These are phyloP conservation scores for Bedellia somnulentella DNA, from an alignment of 2,888 invertebrate genomes.

Conservation along the genomic window DNA sequence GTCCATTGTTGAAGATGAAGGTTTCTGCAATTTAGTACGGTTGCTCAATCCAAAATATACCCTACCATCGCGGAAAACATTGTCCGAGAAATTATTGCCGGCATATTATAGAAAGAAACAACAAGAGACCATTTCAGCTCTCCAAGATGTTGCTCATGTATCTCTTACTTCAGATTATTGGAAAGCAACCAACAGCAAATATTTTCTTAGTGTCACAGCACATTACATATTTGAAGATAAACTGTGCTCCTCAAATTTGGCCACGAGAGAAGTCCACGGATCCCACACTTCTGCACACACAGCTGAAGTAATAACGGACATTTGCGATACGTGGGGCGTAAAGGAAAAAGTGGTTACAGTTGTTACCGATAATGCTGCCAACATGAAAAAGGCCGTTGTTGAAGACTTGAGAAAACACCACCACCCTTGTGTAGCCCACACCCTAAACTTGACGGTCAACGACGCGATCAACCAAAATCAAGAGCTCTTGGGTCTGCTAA, in stretches of 20 bases:
- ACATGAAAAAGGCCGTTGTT: slow-evolving; percentile 8
- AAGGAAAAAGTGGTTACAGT: slow-evolving; percentile 3
- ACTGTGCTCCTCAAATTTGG: slow-evolving; percentile 9
- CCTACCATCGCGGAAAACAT: too few species aligned
- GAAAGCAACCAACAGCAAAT: slow-evolving; percentile 12
- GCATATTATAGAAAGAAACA: too few species aligned
- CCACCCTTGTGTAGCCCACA: slow-evolving; percentile 13
- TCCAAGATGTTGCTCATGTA: too few species aligned
- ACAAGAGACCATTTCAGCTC: too few species aligned
- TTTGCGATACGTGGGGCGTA: slow-evolving; percentile 9
- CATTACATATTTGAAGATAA: slow-evolving; percentile 8
- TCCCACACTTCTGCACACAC: slow-evolving; percentile 3
- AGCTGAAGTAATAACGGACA: slow-evolving; percentile 2
- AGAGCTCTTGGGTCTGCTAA: too few species aligned
- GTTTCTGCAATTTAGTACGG: slow-evolving; percentile 16
- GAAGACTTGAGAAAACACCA: slow-evolving; percentile 9
- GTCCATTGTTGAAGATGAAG: slow-evolving; percentile 17
- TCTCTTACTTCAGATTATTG: too few species aligned
- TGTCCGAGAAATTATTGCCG: too few species aligned
- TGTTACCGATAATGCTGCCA: slow-evolving; percentile 10
- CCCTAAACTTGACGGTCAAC: slow-evolving; percentile 8
- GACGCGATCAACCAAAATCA: too few species aligned
- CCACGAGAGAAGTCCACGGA: slow-evolving; percentile 9
- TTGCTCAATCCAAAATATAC: slow-evolving; percentile 15
- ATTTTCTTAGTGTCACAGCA: slow-evolving; percentile 12